A percentile compares a stretch with the other conserved stretches of the same genome.
Conservation (phyloP, 2,797 vertebrate species). For the Leptoclinus maculatus region DNA sequence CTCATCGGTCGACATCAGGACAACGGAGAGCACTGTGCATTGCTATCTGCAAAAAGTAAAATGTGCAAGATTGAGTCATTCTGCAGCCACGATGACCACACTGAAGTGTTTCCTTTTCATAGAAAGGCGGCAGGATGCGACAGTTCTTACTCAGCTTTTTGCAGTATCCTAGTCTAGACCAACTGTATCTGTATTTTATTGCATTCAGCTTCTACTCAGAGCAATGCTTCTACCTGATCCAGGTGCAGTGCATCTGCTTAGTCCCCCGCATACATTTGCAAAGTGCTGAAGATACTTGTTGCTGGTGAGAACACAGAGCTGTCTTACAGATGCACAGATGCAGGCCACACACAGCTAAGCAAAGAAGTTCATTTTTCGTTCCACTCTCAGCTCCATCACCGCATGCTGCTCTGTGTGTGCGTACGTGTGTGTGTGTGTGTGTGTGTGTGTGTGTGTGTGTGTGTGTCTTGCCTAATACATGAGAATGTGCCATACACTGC, state of each 20-base stretch:
- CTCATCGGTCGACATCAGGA: constrained; percentile 52
- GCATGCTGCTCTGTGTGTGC: not conserved
- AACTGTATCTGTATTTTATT: constrained; percentile 31
- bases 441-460: constrained; percentile 19
- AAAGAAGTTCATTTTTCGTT: constrained; percentile 35
- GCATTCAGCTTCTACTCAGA: constrained; percentile 28
- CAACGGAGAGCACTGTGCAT: constrained; percentile 22
- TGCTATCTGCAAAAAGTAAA: constrained; percentile 50
- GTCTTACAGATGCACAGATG: constrained; percentile 8
- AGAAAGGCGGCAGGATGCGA: constrained; percentile 26
- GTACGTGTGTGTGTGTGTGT: constrained; percentile 11
- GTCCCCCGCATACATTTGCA: constrained; percentile 23
- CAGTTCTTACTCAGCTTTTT: constrained; percentile 38
- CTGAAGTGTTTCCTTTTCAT: constrained; percentile 50
- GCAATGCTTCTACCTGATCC: constrained; percentile 4
- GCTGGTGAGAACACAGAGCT: constrained; percentile 37
- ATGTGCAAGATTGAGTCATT: constrained; percentile 49
- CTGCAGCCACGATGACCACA: constrained; percentile 29
- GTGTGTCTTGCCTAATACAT: constrained; percentile 15
- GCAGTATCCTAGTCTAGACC: constrained; percentile 11
- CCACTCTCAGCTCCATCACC: constrained; percentile 20
- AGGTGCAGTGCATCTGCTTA: constrained; percentile 46
- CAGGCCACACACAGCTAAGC: constrained; percentile 5
- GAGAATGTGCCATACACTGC: constrained; percentile 16
- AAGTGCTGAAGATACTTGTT: constrained; percentile 40